Conservation (phyloP, 92 coral and sea anemone species). For the Actinostola sp. region DNA sequence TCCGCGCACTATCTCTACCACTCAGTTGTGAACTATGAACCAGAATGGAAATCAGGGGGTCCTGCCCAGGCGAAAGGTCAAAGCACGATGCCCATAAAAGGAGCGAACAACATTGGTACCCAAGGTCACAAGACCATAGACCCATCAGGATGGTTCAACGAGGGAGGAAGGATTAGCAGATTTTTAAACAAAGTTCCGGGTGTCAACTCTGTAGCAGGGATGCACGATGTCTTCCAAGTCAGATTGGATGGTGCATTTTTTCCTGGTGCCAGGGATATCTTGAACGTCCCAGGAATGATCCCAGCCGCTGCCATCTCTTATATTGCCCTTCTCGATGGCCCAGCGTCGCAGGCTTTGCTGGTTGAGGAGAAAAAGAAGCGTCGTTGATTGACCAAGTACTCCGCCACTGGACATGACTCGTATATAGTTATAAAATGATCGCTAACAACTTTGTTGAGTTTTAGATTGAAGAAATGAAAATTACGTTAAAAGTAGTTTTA, state of each 20-base stretch:
- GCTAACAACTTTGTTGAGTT: too few relatives aligned
- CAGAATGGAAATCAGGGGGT: conserved; percentile 33
- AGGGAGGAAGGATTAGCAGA: conserved; percentile 40
- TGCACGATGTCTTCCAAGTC: conserved; percentile 46
- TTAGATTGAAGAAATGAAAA: too few relatives aligned
- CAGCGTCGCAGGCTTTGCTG: conserved; percentile 37
- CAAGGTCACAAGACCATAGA: conserved; percentile 34
- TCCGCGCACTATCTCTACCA: conserved; percentile 35
- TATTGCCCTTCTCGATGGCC: conserved; percentile 38
- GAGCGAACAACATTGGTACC: conserved; percentile 39
- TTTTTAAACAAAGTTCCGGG: conserved; percentile 40
- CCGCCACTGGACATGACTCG: too few relatives aligned
- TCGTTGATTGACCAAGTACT: conserved; percentile 1
- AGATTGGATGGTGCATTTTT: conserved; percentile 31
- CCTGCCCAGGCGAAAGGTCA: conserved; percentile 21
- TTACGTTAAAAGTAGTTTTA: too few relatives aligned
- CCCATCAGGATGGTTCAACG: conserved; percentile 35
- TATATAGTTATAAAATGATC: too few relatives aligned
- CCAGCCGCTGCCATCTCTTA: conserved; percentile 31
- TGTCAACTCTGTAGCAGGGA: conserved; percentile 31
- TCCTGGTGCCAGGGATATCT: conserved; percentile 30
- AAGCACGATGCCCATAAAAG: conserved; percentile 23
- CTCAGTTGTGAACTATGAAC: conserved; percentile 20
- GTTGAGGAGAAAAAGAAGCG: conserved; percentile 35
- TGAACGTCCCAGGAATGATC: conserved; percentile 38